Base-by-base conservation (phyloP, 2,113 vertebrate species). In the Marmota monax region DNA sequence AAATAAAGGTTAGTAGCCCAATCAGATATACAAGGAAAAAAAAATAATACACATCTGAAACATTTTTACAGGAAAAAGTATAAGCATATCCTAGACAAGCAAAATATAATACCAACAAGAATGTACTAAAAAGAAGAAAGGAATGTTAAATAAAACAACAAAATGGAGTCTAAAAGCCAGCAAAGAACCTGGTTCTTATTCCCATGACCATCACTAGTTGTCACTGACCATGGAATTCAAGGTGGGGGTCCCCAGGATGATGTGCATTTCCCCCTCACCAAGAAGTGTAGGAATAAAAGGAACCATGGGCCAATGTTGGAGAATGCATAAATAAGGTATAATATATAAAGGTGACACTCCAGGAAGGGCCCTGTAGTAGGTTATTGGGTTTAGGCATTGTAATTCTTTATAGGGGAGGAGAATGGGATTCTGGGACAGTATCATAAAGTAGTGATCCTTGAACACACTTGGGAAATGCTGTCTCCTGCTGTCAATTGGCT, bases 111-210 rank as follows among this genome's bases (percentile, higher is more conserved):
- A 56, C 34, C 51, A 53, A 82, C 2, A 70, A 92, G 37, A 79
- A 61, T 74, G 23, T 87, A 48, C 48, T 42, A 76, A n/a, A 73
- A 87, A 79, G n/a, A 76, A 92, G 7, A 65, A 96, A 88, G 16
- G 29, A 73, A n/a, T 77, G 4, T 69, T 90, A 82, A 51, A 37
- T 37, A 69, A 48, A 42, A 48, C 22, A 88, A 37, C 48, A 88
- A 84, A 84, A 39, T 53, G 32, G n/a, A 87, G 32, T 65, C 20
- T 42, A 80, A 72, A 65, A 74, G 23, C 42, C 90, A 69, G n/a
- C n/a, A 76, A 7, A 83, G 67, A 73, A 39, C 65, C 76, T 78
- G 69, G 10, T 67, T 89, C 61, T 83, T 67, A 70, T 10, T 4
- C 29, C 1, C 34, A 1, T 3, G 0, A 32, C 7, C 58, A 25